Evolutionary conservation across 2,113 vertebrate genomes (phyloP).

Genomic region (Petrocephalus microphthalmus): DNA sequence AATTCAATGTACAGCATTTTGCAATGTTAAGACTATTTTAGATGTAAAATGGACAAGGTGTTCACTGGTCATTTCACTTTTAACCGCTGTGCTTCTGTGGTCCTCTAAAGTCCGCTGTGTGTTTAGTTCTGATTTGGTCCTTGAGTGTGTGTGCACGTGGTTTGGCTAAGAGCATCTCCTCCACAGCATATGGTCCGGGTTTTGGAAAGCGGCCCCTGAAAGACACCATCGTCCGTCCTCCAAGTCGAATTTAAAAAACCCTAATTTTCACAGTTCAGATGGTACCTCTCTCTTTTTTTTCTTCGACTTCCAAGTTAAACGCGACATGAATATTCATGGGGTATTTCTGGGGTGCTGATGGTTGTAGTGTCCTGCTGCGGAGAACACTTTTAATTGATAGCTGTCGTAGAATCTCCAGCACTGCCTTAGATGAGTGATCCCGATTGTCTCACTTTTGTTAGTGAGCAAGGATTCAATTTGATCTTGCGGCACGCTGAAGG

Average conservation of each 20-base stretch:
- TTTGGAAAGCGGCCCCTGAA: not conserved
- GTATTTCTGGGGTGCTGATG: not conserved
- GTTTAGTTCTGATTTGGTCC: not conserved
- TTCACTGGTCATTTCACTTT: not conserved
- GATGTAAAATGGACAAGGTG: not conserved
- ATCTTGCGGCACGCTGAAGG: not conserved
- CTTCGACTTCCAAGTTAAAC: not conserved
- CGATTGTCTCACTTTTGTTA: not conserved
- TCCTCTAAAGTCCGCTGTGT: not conserved
- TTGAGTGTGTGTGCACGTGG: not conserved
- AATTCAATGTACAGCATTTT: not conserved
- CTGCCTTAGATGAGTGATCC: not conserved
- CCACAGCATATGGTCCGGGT: not conserved
- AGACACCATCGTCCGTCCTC: not conserved
- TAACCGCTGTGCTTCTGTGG: not conserved
- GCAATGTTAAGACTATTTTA: not conserved
- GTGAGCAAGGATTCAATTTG: not conserved
- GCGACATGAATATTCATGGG: not conserved
- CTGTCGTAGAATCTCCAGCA: not conserved
- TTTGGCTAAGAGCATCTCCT: not conserved
- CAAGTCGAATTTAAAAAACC: not conserved
- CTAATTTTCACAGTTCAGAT: conserved; percentile 8
- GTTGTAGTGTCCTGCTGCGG: not conserved
- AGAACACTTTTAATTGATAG: not conserved
- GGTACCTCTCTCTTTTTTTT: not conserved